Percentiles rank a stretch among this genome's conserved stretches.
phyloP scores from a whole-genome alignment of 1,140 invertebrate species.

The Drosophila rufa region DNA sequence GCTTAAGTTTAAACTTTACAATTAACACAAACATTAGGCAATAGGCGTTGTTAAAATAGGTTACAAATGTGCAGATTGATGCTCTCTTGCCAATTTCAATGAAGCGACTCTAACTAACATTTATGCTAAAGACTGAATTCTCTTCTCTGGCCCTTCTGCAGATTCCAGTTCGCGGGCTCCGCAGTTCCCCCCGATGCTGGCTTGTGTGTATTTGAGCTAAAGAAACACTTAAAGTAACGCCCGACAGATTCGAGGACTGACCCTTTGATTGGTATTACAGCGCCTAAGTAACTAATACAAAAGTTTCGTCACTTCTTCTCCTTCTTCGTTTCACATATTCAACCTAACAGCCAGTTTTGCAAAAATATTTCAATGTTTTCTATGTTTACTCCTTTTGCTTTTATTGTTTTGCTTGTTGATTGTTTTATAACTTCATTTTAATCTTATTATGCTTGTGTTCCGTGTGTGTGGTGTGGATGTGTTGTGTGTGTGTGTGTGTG shows the following conservation, averaged over 20 bases:
- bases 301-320: constrained; percentile 30
- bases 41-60: constrained; percentile 58
- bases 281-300: constrained; percentile 69
- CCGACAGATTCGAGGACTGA: constrained; percentile 58
- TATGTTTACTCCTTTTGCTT: constrained; percentile 56
- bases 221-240: constrained; percentile 69
- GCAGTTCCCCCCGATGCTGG: constrained; percentile 29
- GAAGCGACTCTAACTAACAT: constrained; percentile 69
- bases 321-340: constrained; percentile 20
- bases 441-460: constrained; percentile 53
- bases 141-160: constrained; percentile 46
- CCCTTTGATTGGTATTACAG: constrained; percentile 57
- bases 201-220: constrained; percentile 71
- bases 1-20: constrained; percentile 68
- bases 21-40: constrained; percentile 72
- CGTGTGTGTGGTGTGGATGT: constrained; percentile 32
- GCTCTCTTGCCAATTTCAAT: constrained; percentile 41
- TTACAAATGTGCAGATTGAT: constrained; percentile 63
- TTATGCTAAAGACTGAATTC: constrained; percentile 65
- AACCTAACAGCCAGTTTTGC: constrained; percentile 79
- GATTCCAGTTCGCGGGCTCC: constrained; percentile 15
- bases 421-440: constrained; percentile 66
- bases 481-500: constrained; percentile 9
- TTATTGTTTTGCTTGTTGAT: constrained; percentile 45
- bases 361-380: constrained; percentile 63